These are phyloP conservation scores for Circaetus gallicus DNA, from an alignment of 2,113 vertebrate genomes.

Conservation along the genomic window DNA sequence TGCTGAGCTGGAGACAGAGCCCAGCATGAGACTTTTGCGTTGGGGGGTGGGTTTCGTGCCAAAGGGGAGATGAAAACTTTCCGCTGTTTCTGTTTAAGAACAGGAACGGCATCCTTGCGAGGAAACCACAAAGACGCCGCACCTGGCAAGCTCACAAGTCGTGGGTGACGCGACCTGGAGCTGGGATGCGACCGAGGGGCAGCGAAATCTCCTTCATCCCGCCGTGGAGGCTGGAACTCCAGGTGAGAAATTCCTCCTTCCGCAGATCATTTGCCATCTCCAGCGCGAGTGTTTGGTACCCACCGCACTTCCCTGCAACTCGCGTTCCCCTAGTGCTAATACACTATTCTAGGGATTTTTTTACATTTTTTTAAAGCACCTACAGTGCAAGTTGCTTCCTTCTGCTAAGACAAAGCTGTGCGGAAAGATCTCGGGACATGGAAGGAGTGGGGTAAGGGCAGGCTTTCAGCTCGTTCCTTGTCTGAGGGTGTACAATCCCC, in stretches of 20 bases:
- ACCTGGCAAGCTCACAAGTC: constrained; percentile 71
- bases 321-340: neutral
- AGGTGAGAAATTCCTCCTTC: constrained; percentile 83
- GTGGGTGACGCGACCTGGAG: constrained; percentile 79
- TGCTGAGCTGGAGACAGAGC: neutral
- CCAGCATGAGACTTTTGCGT: neutral
- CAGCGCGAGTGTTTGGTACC: neutral
- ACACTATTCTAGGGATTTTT: neutral
- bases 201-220: constrained; percentile 83
- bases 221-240: constrained; percentile 81
- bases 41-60: too few species aligned
- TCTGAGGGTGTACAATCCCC: neutral
- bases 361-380: neutral
- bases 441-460: neutral
- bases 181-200: constrained; percentile 78
- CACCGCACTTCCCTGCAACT: neutral
- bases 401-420: neutral
- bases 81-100: neutral
- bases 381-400: neutral
- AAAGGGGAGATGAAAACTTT: neutral
- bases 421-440: neutral
- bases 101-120: fast-evolving
- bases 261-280: neutral
- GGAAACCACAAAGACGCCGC: fast-evolving
- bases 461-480: neutral